These are phyloP conservation scores for Echinops telfairi DNA, from an alignment of 2,113 vertebrate species.

Conservation along the genomic window DNA sequence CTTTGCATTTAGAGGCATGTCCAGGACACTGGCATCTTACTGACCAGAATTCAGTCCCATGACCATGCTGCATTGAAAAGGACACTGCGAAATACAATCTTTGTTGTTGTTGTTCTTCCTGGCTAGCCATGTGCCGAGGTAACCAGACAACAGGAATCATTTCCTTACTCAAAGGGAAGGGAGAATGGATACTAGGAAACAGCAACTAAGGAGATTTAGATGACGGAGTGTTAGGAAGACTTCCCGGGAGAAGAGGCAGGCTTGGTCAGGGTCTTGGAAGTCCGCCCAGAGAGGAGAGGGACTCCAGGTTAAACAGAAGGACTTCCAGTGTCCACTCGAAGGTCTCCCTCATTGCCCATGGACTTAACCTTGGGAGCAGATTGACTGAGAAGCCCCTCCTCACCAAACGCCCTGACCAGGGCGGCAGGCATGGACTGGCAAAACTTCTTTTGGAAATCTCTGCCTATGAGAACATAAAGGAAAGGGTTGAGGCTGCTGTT, in stretches of 20 bases:
- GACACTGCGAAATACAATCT: neutral
- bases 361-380: neutral
- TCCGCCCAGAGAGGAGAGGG: neutral
- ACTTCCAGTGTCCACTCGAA: neutral
- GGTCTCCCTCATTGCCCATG: too few relatives aligned
- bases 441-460: neutral
- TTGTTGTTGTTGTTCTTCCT: neutral
- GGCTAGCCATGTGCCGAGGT: neutral
- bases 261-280: neutral
- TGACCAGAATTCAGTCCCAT: neutral
- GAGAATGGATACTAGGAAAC: neutral
- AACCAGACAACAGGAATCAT: neutral
- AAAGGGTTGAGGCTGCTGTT: slow-evolving; percentile 46
- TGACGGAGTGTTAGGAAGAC: accelerated
- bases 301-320: neutral
- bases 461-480: slow-evolving; percentile 9
- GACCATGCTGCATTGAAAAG: neutral
- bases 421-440: slow-evolving; percentile 17
- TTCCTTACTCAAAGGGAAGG: neutral
- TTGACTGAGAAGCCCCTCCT: neutral
- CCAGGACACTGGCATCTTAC: neutral
- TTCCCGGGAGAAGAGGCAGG: neutral
- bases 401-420: neutral
- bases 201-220: neutral
- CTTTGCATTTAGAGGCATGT: neutral